Conservation (phyloP, 2,888 invertebrate genomes). For the Eubasilissa splendida region DNA sequence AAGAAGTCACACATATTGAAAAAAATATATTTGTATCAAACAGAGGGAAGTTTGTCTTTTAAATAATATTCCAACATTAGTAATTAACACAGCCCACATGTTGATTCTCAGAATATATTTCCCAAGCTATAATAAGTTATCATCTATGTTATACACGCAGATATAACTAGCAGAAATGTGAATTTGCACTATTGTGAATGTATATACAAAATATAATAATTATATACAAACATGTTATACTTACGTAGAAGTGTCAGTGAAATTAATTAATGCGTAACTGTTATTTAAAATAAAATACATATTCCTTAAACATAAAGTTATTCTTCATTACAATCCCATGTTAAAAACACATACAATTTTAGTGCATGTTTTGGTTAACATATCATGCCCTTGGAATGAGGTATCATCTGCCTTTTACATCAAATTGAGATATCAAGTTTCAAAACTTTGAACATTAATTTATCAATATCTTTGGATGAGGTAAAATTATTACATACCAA, state of each 20-base stretch:
- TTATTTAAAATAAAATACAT: not conserved
- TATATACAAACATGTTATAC: not conserved
- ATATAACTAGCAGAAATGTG: not conserved
- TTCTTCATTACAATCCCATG: too few species aligned
- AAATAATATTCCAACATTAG: constrained; percentile 29
- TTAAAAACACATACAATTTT: too few species aligned
- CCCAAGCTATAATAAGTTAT: constrained; percentile 26
- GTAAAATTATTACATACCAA: too few species aligned
- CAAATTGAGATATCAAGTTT: too few species aligned
- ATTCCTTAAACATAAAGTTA: too few species aligned
- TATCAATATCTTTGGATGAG: too few species aligned
- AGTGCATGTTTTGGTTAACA: too few species aligned
- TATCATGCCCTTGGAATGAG: too few species aligned
- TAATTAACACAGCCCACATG: constrained; percentile 40
- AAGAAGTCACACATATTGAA: not conserved
- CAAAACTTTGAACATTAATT: too few species aligned
- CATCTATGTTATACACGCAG: not conserved
- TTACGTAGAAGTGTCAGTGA: not conserved
- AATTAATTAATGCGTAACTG: not conserved
- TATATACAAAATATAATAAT: not conserved
- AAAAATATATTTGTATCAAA: constrained; percentile 16
- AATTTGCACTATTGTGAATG: not conserved
- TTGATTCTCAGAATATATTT: constrained; percentile 44
- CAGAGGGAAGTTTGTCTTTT: constrained; percentile 43
- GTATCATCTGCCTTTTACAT: too few species aligned